Conservation (phyloP, 2,888 invertebrate species). For the Lycaena phlaeas region DNA sequence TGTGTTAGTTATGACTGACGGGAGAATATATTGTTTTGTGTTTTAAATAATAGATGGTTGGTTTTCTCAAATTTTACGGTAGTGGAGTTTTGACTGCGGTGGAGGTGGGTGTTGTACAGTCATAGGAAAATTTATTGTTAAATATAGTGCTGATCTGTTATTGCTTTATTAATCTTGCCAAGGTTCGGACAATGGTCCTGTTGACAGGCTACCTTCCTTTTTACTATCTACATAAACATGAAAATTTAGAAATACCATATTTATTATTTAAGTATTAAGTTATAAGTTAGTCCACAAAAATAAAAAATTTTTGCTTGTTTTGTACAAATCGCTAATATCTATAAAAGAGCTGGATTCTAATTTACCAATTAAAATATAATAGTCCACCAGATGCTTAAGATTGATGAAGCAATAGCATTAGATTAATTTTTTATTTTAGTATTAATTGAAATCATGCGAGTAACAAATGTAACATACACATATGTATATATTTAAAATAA, state of each 20-base stretch:
- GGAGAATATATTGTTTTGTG: conserved; percentile 24
- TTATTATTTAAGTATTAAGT: no score
- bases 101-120: conserved; percentile 31
- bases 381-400: no score
- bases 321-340: no score
- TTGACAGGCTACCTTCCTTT: background rate
- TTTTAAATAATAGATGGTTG: conserved; percentile 20
- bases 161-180: conserved; percentile 25
- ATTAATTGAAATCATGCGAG: conserved; percentile 12
- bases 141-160: conserved; percentile 24
- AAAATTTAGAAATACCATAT: no score
- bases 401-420: conserved; percentile 23
- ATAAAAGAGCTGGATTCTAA: no score
- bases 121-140: conserved; percentile 31
- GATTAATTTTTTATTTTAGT: conserved; percentile 21
- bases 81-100: conserved; percentile 23
- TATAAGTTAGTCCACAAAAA: no score
- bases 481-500: conserved; percentile 1
- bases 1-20: conserved; percentile 6
- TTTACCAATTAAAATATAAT: background rate
- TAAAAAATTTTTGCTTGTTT: no score
- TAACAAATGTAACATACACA: conserved; percentile 9
- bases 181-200: background rate
- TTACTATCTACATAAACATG: background rate
- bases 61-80: conserved; percentile 22